phyloP scores from a whole-genome alignment of 2,797 vertebrate species.

The Echiichthys vipera region DNA sequence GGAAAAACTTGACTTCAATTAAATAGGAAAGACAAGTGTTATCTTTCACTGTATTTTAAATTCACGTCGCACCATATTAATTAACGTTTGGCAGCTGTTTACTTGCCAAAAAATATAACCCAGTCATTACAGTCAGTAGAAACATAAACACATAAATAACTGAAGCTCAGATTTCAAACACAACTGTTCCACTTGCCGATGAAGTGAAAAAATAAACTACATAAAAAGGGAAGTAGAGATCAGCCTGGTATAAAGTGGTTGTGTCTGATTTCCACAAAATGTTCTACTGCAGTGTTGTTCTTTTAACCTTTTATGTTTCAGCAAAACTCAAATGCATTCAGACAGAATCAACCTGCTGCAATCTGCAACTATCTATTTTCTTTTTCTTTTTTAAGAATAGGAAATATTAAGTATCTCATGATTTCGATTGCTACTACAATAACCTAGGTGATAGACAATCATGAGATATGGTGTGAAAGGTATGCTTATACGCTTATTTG shows the following conservation, averaged over 20 bases:
- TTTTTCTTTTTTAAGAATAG: neutral
- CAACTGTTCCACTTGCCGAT: no score
- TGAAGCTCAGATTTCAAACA: no score
- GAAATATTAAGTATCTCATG: neutral
- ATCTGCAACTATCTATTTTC: neutral
- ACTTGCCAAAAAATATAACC: neutral
- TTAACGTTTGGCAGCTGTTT: neutral
- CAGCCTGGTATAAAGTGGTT: neutral
- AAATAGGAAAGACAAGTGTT: slow-evolving; percentile 5
- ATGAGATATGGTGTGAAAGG: neutral
- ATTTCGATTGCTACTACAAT: neutral
- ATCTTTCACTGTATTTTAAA: neutral
- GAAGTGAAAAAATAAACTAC: no score
- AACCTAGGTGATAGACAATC: neutral
- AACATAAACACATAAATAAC: no score
- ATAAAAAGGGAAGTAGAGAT: slow-evolving; percentile 3
- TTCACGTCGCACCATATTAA: neutral
- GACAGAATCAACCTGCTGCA: neutral
- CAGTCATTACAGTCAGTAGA: neutral
- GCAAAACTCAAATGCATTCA: slow-evolving; percentile 5
- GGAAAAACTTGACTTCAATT: slow-evolving; percentile 9
- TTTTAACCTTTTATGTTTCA: slow-evolving; percentile 1
- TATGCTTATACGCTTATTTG: neutral
- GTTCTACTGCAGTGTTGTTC: neutral
- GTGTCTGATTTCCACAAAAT: neutral